Conservation (phyloP, 2,797 vertebrate species). For the Cossypha dichroa region DNA sequence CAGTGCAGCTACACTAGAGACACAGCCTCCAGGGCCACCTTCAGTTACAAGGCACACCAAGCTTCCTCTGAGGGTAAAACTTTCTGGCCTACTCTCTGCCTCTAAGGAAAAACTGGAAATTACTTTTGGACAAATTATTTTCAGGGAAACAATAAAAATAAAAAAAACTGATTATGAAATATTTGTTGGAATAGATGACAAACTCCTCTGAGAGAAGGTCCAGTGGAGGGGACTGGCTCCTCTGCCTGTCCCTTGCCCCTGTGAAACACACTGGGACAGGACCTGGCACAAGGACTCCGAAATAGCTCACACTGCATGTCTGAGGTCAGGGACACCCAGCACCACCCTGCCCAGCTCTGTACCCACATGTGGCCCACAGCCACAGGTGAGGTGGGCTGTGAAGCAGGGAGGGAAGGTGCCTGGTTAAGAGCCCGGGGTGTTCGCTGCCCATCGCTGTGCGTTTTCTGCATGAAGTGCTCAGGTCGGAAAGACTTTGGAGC, state of each 20-base stretch:
- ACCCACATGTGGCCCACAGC: background rate
- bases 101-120: background rate
- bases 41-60: background rate
- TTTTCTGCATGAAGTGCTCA: constrained; percentile 19
- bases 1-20: background rate
- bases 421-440: background rate
- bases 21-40: background rate
- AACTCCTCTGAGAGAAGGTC: background rate
- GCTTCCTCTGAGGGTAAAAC: background rate
- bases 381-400: rapidly evolving
- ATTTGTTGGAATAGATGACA: background rate
- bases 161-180: background rate
- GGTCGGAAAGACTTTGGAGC: background rate
- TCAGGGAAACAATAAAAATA: background rate
- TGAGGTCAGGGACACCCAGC: rapidly evolving
- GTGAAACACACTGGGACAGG: background rate
- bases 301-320: rapidly evolving
- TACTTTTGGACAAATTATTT: background rate
- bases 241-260: rapidly evolving
- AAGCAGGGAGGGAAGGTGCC: background rate
- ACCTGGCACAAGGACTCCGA: rapidly evolving
- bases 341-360: background rate
- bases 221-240: background rate
- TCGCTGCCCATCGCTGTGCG: background rate
- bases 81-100: background rate